phyloP scores from a whole-genome alignment of 2,113 vertebrate species.

The Ochotona curzoniae region DNA sequence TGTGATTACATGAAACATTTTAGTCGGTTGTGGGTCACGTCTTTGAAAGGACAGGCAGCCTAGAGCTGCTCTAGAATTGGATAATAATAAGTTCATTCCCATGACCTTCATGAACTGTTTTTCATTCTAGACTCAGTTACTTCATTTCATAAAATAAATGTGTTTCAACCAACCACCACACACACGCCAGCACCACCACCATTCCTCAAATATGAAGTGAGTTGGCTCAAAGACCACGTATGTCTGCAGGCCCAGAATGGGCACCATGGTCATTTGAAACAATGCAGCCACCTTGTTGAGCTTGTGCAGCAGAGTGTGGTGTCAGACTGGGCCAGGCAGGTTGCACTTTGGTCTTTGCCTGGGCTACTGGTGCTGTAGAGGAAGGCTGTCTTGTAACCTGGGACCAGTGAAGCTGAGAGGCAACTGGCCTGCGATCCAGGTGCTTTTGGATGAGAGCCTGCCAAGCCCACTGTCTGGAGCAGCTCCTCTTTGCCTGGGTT shows the following conservation, averaged over 20 bases:
- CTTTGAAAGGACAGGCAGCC: not conserved
- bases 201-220: not conserved
- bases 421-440: not conserved
- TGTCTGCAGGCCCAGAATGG: not conserved
- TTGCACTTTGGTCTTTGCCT: not conserved
- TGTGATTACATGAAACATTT: not conserved
- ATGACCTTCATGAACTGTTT: too few species aligned
- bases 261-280: not conserved
- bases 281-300: not conserved
- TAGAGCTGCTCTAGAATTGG: too few species aligned
- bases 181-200: not conserved
- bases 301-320: not conserved
- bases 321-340: not conserved
- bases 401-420: not conserved
- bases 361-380: not conserved
- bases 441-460: not conserved
- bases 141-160: too few species aligned
- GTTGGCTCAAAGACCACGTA: not conserved
- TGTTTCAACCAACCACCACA: too few species aligned
- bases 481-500: not conserved
- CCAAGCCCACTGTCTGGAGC: not conserved
- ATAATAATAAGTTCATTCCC: too few species aligned
- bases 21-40: not conserved
- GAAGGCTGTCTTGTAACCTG: not conserved
- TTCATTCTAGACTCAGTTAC: too few species aligned